Conservation (phyloP, 37 sponge, comb jelly and placozoan genomes). For the Corticium candelabrum region DNA sequence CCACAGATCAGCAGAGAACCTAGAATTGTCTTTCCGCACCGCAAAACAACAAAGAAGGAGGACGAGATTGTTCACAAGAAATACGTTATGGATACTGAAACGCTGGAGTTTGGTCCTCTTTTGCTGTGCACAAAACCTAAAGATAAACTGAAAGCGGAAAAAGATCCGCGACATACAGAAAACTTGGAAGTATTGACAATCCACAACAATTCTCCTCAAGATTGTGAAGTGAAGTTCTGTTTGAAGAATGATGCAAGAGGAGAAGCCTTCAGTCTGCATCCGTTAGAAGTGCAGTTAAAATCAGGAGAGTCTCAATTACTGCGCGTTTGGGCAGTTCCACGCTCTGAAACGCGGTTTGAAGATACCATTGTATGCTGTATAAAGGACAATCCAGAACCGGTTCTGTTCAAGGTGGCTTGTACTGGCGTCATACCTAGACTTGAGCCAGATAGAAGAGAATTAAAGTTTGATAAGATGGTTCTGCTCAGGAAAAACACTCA, state of each 20-base stretch:
- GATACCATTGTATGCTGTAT: constrained; percentile 84
- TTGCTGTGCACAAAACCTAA: constrained; percentile 72
- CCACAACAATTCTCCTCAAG: constrained; percentile 51
- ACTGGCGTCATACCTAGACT: constrained; percentile 85
- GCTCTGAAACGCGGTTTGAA: constrained; percentile 40
- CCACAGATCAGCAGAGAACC: constrained; percentile 80
- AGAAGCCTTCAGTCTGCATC: constrained; percentile 80
- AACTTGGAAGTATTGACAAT: constrained; percentile 90
- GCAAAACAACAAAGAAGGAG: constrained; percentile 37
- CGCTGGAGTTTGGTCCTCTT: constrained; percentile 87
- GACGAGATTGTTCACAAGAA: constrained; percentile 88
- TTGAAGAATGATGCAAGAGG: constrained; percentile 75
- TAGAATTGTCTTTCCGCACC: constrained; percentile 69
- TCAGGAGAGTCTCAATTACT: constrained; percentile 63
- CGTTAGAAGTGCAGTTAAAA: constrained; percentile 61
- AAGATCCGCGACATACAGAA: constrained; percentile 73
- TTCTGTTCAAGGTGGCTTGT: constrained; percentile 53
- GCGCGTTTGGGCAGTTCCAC: constrained; percentile 91
- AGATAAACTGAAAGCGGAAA: constrained; percentile 40
- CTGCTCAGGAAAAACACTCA: constrained; percentile 84
- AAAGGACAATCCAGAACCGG: constrained; percentile 84
- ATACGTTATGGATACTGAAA: constrained; percentile 50
- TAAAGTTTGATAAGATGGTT: constrained; percentile 87
- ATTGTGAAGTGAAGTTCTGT: constrained; percentile 56
- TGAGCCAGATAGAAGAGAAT: constrained; percentile 70